These are phyloP conservation scores for Hirtodrosophila cameraria DNA, from an alignment of 2,888 invertebrate genomes.

Conservation along the genomic window DNA sequence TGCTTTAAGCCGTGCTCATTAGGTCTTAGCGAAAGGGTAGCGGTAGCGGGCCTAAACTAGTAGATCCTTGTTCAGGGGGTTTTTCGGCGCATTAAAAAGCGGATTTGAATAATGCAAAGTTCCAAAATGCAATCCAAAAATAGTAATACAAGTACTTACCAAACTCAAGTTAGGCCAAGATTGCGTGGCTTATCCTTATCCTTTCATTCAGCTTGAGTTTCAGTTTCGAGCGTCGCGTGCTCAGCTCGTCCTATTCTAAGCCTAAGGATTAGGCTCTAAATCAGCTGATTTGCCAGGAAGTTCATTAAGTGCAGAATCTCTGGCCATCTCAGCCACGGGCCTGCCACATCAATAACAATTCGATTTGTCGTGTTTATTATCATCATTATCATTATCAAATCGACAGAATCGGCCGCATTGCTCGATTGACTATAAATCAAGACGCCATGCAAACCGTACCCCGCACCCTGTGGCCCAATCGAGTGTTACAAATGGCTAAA, in stretches of 20 bases:
- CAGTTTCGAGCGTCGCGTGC: conserved; percentile 13
- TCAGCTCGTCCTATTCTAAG: conserved; percentile 13
- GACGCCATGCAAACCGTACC: conserved; percentile 3
- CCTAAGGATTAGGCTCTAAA: conserved; percentile 36
- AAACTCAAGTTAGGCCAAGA: conserved; percentile 24
- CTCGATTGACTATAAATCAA: conserved; percentile 66
- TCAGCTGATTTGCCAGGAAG: conserved; percentile 30
- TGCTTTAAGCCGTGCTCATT: conserved; percentile 45
- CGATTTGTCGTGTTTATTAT: conserved; percentile 48
- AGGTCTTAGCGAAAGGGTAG: conserved; percentile 46
- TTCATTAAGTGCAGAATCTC: conserved; percentile 39
- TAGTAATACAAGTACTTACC: conserved; percentile 8
- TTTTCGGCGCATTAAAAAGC: conserved; percentile 58
- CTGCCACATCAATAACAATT: conserved; percentile 32
- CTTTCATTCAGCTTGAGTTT: conserved; percentile 45
- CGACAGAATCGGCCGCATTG: conserved; percentile 18
- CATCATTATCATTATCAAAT: conserved; percentile 57
- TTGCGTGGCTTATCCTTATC: conserved; percentile 43
- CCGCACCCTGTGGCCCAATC: conserved; percentile 39
- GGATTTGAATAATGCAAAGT: conserved; percentile 52
- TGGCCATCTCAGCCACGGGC: background rate
- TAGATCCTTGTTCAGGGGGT: conserved; percentile 10
- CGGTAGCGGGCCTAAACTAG: background rate
- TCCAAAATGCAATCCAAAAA: conserved; percentile 27
- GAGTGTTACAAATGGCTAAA: conserved; percentile 71